Evolutionary conservation across 2,797 vertebrate species (phyloP).

Genomic region (Perodicticus potto): DNA sequence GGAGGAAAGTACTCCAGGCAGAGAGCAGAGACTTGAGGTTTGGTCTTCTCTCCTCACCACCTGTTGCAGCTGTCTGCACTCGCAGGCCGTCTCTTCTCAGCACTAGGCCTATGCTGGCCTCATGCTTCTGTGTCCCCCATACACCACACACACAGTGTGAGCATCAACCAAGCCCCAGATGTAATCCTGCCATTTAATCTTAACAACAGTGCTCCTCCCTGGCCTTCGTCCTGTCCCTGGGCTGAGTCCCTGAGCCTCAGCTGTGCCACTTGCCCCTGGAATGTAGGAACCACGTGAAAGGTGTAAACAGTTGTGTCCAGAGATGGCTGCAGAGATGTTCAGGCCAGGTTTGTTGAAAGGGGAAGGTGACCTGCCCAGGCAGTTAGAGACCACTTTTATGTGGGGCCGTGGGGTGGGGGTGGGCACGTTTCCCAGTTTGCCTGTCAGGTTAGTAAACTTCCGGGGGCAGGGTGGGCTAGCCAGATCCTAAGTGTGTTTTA

Average conservation of each 20-base stretch:
- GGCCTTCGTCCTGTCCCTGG: neutral
- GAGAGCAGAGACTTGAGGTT: neutral
- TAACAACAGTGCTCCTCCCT: neutral
- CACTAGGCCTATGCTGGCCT: neutral
- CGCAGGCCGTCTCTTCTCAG: neutral
- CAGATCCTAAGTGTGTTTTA: no score
- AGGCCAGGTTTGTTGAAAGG: no score
- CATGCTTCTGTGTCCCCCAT: neutral
- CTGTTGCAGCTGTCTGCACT: neutral
- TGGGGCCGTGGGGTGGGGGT: no score
- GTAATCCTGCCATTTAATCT: neutral
- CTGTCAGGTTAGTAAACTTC: no score
- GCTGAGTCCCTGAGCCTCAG: neutral
- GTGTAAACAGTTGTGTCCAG: no score
- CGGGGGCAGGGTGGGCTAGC: no score
- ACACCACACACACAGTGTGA: neutral
- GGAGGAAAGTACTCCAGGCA: neutral
- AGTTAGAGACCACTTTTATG: no score
- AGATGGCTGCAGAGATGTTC: no score
- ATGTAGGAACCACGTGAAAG: neutral
- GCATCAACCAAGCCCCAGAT: neutral
- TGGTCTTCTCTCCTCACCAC: neutral
- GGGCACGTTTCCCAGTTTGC: no score
- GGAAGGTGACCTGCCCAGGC: no score
- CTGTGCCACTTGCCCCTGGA: neutral